These are phyloP conservation scores for Subacronicta megacephala DNA, from an alignment of 2,888 invertebrate genomes.

Conservation along the genomic window DNA sequence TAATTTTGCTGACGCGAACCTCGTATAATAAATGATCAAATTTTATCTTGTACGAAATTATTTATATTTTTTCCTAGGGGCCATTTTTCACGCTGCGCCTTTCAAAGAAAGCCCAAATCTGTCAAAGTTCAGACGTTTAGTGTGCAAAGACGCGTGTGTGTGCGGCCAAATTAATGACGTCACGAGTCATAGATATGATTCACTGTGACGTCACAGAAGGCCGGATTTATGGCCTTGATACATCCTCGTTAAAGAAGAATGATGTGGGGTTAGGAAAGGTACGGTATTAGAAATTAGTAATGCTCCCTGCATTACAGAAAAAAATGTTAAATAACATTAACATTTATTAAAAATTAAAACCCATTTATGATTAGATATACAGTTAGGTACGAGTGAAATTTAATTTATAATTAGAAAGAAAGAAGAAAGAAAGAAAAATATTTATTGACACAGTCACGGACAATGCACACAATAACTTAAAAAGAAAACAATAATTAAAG, in stretches of 20 bases:
- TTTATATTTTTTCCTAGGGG: conserved; percentile 46
- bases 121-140: conserved; percentile 63
- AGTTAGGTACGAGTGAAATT: too few species aligned
- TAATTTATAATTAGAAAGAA: too few species aligned
- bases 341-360: too few species aligned
- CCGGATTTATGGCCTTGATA: conserved; percentile 65
- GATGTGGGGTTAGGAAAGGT: conserved; percentile 6
- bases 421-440: too few species aligned
- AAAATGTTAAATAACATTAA: too few species aligned
- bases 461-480: too few species aligned
- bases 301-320: too few species aligned
- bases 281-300: too few species aligned
- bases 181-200: conserved; percentile 73
- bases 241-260: conserved; percentile 64
- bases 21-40: conserved; percentile 46
- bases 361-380: too few species aligned
- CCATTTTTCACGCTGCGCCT: conserved; percentile 60
- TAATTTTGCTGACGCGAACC: conserved; percentile 38
- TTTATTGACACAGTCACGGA: too few species aligned
- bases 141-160: conserved; percentile 60
- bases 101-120: conserved; percentile 65
- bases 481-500: too few species aligned
- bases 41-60: conserved; percentile 51
- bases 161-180: conserved; percentile 73
- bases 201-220: conserved; percentile 62